Base-by-base conservation (phyloP, 2,113 vertebrate genomes). In the Ammospiza nelsoni region DNA sequence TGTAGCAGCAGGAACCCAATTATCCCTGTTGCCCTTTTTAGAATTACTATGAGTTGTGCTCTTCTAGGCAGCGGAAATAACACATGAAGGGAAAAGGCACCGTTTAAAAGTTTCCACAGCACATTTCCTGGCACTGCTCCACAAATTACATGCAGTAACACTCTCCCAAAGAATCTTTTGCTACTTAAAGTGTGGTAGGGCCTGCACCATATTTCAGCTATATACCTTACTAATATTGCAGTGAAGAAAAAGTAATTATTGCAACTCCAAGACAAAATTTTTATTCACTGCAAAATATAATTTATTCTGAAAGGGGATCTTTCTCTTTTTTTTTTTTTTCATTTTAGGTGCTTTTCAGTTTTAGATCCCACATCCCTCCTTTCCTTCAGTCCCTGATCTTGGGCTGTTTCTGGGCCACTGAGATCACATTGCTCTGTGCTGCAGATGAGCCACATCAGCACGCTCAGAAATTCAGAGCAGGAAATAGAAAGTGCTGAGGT, bases 1-100 rank as follows among this genome's bases (percentile, higher is more conserved):
- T 93, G 90, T 71, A 96, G 82, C 74, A 57, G 95, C 94, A 88
- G 89, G 89, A 87, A 80, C 92, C 86, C 85, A 95, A 94, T 97
- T 97, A 97, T 91, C 66, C 91, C 68, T 73, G 68, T 77, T 92
- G 78, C 72, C 80, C 89, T 84, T 94, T 84, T 94, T 75, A 93
- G 82, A 81, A 78, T 91, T 89, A 87, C 91, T 91, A 37, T 20
- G 68, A 86, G 77, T 84, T 71, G 65, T 85, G 74, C 67, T 96
- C 91, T 89, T 95, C 75, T 58, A 87, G 75, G 51, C 81, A 79
- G 76, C 52, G 92, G 91, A 92, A 91, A 94, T 89, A 91, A 92
- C 84, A 93, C 61, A 81, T 54, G 92, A 71, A 94, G 84, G 69
- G 27, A 92, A 92, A 90, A 51, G 48, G 63, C 31, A 10, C 28